Percentiles rank a stretch among this genome's conserved stretches.
These are phyloP conservation scores for Mayetiola destructor DNA, from an alignment of 2,888 invertebrate species.

Conservation along the genomic window DNA sequence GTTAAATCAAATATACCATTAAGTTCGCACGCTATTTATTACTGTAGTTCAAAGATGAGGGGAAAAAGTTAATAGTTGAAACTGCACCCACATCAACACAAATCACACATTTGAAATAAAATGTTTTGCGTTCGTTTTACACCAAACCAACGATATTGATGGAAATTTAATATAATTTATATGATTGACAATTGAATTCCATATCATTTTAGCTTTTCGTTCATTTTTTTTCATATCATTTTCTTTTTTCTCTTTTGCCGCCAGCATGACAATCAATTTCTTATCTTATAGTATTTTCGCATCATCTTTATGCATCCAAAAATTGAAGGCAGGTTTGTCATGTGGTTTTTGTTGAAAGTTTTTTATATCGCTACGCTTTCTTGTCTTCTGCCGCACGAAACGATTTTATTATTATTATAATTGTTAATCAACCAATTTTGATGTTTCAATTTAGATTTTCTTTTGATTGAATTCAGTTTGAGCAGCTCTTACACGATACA, in stretches of 20 bases:
- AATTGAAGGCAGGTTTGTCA: background rate
- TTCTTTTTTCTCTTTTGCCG: no score
- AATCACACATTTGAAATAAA: background rate
- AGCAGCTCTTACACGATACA: no score
- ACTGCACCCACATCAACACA: background rate
- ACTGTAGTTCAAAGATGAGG: constrained; percentile 7
- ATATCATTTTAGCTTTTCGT: background rate
- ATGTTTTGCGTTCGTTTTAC: background rate
- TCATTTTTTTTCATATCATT: no score
- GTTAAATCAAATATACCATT: no score
- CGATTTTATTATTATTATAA: constrained; percentile 5
- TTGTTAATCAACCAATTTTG: no score
- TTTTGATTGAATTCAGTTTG: no score
- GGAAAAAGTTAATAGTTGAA: background rate
- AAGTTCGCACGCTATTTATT: no score
- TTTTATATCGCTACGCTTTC: background rate
- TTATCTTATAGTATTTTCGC: background rate
- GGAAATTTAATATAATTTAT: constrained; percentile 9
- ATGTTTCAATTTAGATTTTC: no score
- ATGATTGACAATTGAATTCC: constrained; percentile 6
- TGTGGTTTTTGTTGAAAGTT: background rate
- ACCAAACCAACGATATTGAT: no score
- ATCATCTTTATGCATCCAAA: no score
- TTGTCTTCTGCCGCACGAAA: background rate
- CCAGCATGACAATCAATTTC: constrained; percentile 10